Conservation (phyloP, 2,888 invertebrate genomes). For the Idaea dimidiata region DNA sequence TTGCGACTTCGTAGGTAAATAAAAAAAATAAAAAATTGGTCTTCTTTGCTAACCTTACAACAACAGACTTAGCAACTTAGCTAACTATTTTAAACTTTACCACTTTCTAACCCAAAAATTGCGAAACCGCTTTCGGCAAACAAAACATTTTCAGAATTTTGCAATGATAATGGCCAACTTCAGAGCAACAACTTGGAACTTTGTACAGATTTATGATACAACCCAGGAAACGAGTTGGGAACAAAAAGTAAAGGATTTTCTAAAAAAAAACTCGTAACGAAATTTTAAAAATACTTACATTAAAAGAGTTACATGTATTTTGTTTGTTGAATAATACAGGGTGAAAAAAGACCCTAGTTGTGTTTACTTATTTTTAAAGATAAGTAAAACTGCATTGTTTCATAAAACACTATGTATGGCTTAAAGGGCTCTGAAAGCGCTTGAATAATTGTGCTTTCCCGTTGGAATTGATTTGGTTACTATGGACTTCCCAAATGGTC, state of each 20-base stretch:
- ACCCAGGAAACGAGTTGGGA: not conserved
- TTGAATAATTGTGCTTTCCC: too few relatives aligned
- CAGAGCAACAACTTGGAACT: constrained; percentile 14
- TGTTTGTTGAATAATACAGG: too few relatives aligned
- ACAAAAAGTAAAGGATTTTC: not conserved
- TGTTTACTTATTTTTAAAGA: too few relatives aligned
- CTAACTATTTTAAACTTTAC: constrained; percentile 2
- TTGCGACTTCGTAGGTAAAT: too few relatives aligned
- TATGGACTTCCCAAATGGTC: too few relatives aligned
- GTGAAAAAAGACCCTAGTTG: too few relatives aligned
- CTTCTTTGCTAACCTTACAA: constrained; percentile 9
- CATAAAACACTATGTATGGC: too few relatives aligned
- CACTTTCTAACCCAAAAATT: constrained; percentile 12
- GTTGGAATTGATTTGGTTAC: too few relatives aligned
- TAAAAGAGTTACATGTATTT: not conserved
- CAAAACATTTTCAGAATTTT: constrained; percentile 20
- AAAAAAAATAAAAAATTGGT: not conserved
- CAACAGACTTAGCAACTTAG: not conserved
- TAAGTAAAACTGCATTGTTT: too few relatives aligned
- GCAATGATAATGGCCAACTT: constrained; percentile 24
- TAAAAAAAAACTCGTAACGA: not conserved
- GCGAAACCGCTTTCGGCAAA: constrained; percentile 23
- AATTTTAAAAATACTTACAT: not conserved
- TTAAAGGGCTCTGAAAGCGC: too few relatives aligned
- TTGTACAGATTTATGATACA: not conserved